A percentile compares a stretch with the other conserved stretches of the same genome.
phyloP scores from a whole-genome alignment of 2,113 vertebrate species.

The Progne subis region DNA sequence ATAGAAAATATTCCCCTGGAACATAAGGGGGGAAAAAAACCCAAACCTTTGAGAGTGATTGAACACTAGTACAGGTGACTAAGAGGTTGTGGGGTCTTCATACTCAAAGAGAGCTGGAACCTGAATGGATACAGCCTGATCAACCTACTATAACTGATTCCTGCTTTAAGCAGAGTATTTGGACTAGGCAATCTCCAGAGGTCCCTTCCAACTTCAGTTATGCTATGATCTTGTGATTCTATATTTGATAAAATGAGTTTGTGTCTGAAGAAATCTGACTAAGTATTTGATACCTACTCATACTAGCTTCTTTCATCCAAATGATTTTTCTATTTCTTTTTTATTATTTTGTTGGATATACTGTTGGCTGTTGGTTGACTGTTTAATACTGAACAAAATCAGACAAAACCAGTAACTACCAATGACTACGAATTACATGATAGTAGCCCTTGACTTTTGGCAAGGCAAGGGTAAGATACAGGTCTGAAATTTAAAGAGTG shows the following conservation, averaged over 20 bases:
- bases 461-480: not conserved
- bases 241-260: not conserved
- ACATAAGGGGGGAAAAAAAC: fast-evolving
- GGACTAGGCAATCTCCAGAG: not conserved
- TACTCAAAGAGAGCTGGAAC: not conserved
- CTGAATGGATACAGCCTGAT: not conserved
- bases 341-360: not conserved
- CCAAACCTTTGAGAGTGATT: not conserved
- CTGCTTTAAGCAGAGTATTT: not conserved
- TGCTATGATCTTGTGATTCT: not conserved
- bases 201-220: not conserved
- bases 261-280: not conserved
- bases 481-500: not conserved
- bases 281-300: not conserved
- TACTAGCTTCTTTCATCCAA: not conserved
- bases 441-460: not conserved
- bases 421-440: not conserved
- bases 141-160: not conserved
- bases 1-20: not conserved
- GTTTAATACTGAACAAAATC: not conserved
- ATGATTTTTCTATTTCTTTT: not conserved
- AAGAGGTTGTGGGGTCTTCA: not conserved
- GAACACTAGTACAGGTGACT: not conserved
- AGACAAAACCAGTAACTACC: not conserved
- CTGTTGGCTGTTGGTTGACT: not conserved